Conservation (phyloP, 2,113 vertebrate genomes). For the Cololabis saira region DNA sequence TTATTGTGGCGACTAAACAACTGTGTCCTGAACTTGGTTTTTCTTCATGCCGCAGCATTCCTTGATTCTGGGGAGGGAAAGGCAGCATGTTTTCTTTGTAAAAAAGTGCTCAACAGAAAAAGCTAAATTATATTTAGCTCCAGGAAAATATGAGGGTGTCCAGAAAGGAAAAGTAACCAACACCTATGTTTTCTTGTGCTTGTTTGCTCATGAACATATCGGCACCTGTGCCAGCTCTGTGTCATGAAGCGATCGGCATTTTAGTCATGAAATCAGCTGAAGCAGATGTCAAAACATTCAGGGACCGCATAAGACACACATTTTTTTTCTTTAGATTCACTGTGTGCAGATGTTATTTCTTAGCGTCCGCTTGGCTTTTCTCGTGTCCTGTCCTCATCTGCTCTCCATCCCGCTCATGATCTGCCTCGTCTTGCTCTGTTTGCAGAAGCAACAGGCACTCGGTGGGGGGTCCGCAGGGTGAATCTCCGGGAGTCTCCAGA, state of each 20-base stretch:
- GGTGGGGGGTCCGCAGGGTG: slow-evolving; percentile 70
- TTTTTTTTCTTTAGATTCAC: not conserved
- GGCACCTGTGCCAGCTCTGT: not conserved
- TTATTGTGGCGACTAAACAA: not conserved
- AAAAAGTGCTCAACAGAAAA: slow-evolving; percentile 43
- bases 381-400: not conserved
- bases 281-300: not conserved
- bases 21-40: slow-evolving; percentile 9
- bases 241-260: slow-evolving; percentile 5
- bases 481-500: slow-evolving; percentile 61
- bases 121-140: slow-evolving; percentile 53
- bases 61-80: slow-evolving; percentile 25
- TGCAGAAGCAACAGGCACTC: slow-evolving; percentile 81
- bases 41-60: slow-evolving; percentile 45
- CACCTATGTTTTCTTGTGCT: slow-evolving; percentile 11
- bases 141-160: slow-evolving; percentile 50
- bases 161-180: slow-evolving; percentile 28
- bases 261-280: not conserved
- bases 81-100: slow-evolving; percentile 40
- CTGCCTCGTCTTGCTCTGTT: slow-evolving; percentile 1
- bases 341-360: not conserved
- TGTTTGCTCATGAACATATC: not conserved
- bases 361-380: not conserved
- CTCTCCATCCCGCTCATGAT: not conserved
- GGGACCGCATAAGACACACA: not conserved